These are phyloP conservation scores for Lochmaea crataegi DNA, from an alignment of 2,888 invertebrate species.

Conservation along the genomic window DNA sequence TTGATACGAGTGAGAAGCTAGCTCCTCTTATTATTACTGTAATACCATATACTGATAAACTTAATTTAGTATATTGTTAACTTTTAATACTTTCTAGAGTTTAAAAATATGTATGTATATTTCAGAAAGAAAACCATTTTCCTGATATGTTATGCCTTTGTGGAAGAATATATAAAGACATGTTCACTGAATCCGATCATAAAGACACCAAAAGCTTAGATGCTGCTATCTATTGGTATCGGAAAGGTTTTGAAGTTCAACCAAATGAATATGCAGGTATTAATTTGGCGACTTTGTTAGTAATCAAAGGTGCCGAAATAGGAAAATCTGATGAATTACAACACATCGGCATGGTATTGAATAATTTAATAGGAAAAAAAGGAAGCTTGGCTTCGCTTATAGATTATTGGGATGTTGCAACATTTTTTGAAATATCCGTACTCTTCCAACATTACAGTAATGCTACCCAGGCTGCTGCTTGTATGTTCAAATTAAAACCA, in stretches of 20 bases:
- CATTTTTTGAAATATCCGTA: conserved; percentile 98
- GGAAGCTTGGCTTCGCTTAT: conserved; percentile 92
- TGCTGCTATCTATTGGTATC: conserved; percentile 96
- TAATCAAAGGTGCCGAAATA: conserved; percentile 96
- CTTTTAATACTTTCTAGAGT: neutral
- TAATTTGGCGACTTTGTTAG: conserved; percentile 95
- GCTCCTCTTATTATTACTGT: too few species aligned
- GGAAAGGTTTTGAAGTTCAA: conserved; percentile 97
- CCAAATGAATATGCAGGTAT: conserved; percentile 99
- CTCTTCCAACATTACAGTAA: conserved; percentile 96
- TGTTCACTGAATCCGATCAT: conserved; percentile 96
- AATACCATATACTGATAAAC: too few species aligned
- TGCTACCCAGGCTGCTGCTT: conserved; percentile 89
- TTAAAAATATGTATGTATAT: conserved; percentile 8
- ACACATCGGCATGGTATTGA: conserved; percentile 93
- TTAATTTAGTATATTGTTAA: neutral
- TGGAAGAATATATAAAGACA: conserved; percentile 97
- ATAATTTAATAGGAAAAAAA: conserved; percentile 97
- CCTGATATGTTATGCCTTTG: conserved; percentile 98
- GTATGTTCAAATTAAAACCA: conserved; percentile 91
- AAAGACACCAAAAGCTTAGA: conserved; percentile 87
- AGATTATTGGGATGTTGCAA: conserved; percentile 99
- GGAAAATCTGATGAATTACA: conserved; percentile 90
- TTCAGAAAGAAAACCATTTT: conserved; percentile 89
- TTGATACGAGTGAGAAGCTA: too few species aligned